These are phyloP conservation scores for Barypeithes pellucidus DNA, from an alignment of 2,888 invertebrate genomes.

Conservation along the genomic window DNA sequence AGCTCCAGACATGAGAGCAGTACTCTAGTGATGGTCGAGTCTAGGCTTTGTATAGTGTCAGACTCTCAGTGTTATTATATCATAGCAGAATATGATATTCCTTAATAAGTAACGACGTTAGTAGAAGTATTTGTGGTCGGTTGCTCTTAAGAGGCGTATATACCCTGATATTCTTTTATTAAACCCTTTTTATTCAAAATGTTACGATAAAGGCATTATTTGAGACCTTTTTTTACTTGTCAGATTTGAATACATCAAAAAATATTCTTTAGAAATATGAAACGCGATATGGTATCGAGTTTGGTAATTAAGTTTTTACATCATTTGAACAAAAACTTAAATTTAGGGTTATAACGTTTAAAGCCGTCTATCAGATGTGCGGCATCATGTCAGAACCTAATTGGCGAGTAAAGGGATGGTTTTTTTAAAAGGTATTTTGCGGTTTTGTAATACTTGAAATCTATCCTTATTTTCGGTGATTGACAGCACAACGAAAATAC, in stretches of 20 bases:
- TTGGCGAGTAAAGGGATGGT: constrained; percentile 5
- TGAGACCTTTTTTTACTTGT: constrained; percentile 15
- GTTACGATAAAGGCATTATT: constrained; percentile 4
- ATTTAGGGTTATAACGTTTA: constrained; percentile 5
- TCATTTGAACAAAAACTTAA: constrained; percentile 13
- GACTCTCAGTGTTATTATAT: too few species aligned
- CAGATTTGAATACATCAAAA: constrained; percentile 23
- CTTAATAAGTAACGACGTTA: too few species aligned
- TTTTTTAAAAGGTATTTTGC: constrained; percentile 13
- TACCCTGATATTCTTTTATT: neutral
- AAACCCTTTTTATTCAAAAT: constrained; percentile 3
- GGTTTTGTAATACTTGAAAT: neutral
- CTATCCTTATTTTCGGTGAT: neutral
- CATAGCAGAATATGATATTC: too few species aligned
- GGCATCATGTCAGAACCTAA: constrained; percentile 13
- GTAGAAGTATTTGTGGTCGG: too few species aligned
- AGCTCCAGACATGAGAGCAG: too few species aligned
- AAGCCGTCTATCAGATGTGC: constrained; percentile 11
- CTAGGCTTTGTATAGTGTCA: too few species aligned
- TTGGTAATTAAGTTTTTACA: constrained; percentile 21
- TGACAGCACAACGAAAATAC: neutral
- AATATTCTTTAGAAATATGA: constrained; percentile 4
- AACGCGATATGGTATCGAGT: constrained; percentile 15
- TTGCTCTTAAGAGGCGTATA: too few species aligned
- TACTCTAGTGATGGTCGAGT: too few species aligned